Conservation (phyloP, 2,113 vertebrate genomes). For the Salvelinus sp. region DNA sequence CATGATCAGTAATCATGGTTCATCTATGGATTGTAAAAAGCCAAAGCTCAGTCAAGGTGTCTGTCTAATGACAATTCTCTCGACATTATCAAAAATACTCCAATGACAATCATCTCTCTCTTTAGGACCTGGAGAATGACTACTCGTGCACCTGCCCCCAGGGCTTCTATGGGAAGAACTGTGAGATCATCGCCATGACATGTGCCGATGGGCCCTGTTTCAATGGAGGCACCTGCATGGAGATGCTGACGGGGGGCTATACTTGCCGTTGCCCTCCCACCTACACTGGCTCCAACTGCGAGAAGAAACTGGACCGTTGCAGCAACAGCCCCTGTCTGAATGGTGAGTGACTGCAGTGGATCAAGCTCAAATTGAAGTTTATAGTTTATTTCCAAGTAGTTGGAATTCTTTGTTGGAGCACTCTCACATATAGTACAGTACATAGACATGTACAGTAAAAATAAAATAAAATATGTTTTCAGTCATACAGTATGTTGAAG, state of each 20-base stretch:
- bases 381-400: too few species aligned
- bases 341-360: slow-evolving; percentile 57
- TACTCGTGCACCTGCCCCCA: slow-evolving; percentile 84
- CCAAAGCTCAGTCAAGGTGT: not conserved
- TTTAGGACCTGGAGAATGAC: slow-evolving; percentile 75
- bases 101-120: not conserved
- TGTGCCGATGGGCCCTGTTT: slow-evolving; percentile 87
- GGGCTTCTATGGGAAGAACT: slow-evolving; percentile 87
- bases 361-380: too few species aligned
- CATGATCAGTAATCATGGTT: not conserved
- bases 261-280: slow-evolving; percentile 75
- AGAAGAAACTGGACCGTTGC: slow-evolving; percentile 85
- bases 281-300: slow-evolving; percentile 89
- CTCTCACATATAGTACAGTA: too few species aligned
- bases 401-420: too few species aligned
- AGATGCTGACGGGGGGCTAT: slow-evolving; percentile 72
- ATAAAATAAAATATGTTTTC: too few species aligned
- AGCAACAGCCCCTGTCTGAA: slow-evolving; percentile 82
- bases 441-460: too few species aligned
- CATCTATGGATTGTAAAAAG: not conserved
- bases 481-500: too few species aligned
- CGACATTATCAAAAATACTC: too few species aligned
- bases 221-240: slow-evolving; percentile 80
- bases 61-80: not conserved
- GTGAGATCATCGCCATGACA: slow-evolving; percentile 82